Evolutionary conservation across 2,797 vertebrate species (phyloP).

Genomic region (Dermochelys coriacea): DNA sequence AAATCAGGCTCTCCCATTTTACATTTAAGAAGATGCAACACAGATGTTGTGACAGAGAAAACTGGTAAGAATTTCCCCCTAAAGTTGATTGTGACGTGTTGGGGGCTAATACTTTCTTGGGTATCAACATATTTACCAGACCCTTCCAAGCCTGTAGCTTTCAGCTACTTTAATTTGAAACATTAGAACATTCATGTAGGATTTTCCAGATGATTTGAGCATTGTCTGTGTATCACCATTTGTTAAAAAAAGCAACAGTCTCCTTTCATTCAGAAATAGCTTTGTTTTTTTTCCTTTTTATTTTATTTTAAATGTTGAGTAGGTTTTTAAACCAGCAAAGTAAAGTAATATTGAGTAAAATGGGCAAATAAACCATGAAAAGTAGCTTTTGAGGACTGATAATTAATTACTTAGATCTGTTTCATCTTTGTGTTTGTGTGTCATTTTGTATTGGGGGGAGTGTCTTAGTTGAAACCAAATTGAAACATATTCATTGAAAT

Average conservation of each 20-base stretch:
- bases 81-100: neutral
- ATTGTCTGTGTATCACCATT: neutral
- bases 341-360: neutral
- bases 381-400: neutral
- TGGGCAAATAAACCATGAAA: neutral
- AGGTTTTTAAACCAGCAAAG: neutral
- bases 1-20: neutral
- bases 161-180: neutral
- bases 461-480: neutral
- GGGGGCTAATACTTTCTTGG: neutral
- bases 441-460: neutral
- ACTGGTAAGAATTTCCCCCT: neutral
- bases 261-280: constrained; percentile 12
- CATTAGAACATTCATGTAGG: neutral
- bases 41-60: neutral
- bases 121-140: neutral
- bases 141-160: neutral
- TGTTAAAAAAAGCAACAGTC: constrained; percentile 2
- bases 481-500: neutral
- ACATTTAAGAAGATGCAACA: neutral
- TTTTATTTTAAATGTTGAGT: neutral
- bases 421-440: constrained; percentile 12
- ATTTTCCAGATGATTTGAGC: neutral
- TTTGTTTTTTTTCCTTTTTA: neutral
- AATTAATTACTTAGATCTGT: neutral